phyloP scores from a whole-genome alignment of 2,797 vertebrate species.

The Poliocrania exsul region DNA sequence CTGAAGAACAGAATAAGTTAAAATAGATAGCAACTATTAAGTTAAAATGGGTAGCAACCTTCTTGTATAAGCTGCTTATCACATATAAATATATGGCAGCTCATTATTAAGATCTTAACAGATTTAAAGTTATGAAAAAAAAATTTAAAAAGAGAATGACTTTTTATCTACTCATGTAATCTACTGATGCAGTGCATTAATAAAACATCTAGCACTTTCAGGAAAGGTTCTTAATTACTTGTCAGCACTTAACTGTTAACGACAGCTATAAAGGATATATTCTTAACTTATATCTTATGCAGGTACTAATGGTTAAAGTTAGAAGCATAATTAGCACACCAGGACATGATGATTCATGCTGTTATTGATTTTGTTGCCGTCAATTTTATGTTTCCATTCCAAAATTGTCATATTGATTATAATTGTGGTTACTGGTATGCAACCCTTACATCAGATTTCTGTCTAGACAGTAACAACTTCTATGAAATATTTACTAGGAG shows the following conservation, averaged over 20 bases:
- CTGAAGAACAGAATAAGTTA: neutral
- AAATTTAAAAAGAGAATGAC: neutral
- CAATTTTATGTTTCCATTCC: constrained; percentile 11
- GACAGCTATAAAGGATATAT: constrained; percentile 3
- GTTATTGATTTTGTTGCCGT: constrained; percentile 43
- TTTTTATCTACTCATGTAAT: neutral
- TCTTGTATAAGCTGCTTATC: neutral
- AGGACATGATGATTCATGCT: constrained; percentile 31
- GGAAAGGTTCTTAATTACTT: constrained; percentile 35
- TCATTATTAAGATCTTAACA: neutral
- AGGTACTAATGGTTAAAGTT: constrained; percentile 27
- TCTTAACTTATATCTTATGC: constrained; percentile 46
- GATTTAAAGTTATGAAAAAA: neutral
- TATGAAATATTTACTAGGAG: constrained; percentile 38
- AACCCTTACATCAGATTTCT: constrained; percentile 20
- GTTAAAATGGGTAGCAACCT: neutral
- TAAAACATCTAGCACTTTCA: constrained; percentile 25
- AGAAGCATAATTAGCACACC: constrained; percentile 29
- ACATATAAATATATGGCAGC: neutral
- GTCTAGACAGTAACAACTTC: constrained; percentile 40
- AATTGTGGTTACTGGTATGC: constrained; percentile 11
- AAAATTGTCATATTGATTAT: constrained; percentile 47
- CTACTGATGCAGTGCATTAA: neutral
- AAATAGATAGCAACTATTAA: neutral
- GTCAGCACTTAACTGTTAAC: constrained; percentile 1